These are phyloP conservation scores for Agrotis puta DNA, from an alignment of 2,888 invertebrate genomes.

Conservation along the genomic window DNA sequence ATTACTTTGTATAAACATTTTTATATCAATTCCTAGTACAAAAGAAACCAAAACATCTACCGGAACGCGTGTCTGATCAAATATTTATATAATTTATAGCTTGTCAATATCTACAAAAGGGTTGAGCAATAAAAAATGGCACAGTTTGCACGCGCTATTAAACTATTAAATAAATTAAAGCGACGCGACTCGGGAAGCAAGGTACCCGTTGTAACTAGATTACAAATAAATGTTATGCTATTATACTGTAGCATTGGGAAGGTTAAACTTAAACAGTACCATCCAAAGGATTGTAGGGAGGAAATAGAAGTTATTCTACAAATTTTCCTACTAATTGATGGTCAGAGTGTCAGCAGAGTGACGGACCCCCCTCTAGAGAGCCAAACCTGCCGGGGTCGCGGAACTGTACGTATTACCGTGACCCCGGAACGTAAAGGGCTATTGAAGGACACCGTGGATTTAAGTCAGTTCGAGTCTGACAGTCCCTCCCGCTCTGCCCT, in stretches of 20 bases:
- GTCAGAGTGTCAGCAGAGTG: too few relatives aligned
- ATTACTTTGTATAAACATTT: neutral
- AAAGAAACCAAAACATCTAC: slow-evolving; percentile 20
- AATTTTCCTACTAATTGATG: too few relatives aligned
- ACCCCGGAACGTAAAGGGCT: too few relatives aligned
- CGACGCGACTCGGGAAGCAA: slow-evolving; percentile 45
- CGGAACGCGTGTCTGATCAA: slow-evolving; percentile 83
- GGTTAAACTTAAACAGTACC: neutral
- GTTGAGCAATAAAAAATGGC: slow-evolving; percentile 80
- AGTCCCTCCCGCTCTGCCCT: too few relatives aligned
- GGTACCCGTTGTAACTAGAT: slow-evolving; percentile 52
- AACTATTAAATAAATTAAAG: slow-evolving; percentile 79
- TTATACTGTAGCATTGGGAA: neutral
- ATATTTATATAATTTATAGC: slow-evolving; percentile 87
- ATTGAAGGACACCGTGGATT: too few relatives aligned
- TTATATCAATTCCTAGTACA: neutral
- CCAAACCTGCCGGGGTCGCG: too few relatives aligned
- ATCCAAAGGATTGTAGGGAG: neutral
- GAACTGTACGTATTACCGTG: too few relatives aligned
- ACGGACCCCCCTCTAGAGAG: too few relatives aligned
- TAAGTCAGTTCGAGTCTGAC: too few relatives aligned
- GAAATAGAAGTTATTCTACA: neutral
- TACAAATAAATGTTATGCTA: slow-evolving; percentile 26
- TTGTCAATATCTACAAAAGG: slow-evolving; percentile 85
- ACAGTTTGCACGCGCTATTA: slow-evolving; percentile 83